These are phyloP conservation scores for Zaprionus ornatus DNA, from an alignment of 1,140 invertebrate genomes.

Conservation along the genomic window DNA sequence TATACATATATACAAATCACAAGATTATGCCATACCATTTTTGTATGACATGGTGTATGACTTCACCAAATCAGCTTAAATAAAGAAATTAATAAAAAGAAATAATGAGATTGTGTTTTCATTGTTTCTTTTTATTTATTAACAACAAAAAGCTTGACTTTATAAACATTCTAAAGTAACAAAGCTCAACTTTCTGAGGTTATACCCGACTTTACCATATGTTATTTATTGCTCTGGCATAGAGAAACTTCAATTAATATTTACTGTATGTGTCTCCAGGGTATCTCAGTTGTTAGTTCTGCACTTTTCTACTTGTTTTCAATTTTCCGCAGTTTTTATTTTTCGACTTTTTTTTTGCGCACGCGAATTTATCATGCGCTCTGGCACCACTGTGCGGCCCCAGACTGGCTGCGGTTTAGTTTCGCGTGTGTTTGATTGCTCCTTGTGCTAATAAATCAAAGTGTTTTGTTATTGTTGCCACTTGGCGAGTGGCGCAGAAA, in stretches of 20 bases:
- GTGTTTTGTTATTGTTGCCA: slow-evolving; percentile 58
- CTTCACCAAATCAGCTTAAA: too few relatives aligned
- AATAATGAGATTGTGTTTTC: too few relatives aligned
- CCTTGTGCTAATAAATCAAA: slow-evolving; percentile 60
- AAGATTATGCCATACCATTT: not conserved
- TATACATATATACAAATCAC: too few relatives aligned
- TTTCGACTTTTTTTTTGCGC: not conserved
- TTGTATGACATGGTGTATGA: not conserved
- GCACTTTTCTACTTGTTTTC: not conserved
- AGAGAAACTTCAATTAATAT: not conserved
- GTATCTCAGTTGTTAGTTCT: not conserved
- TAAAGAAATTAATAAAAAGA: too few relatives aligned
- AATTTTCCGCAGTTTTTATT: not conserved
- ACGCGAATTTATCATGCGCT: not conserved
- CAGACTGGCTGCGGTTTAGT: slow-evolving; percentile 47
- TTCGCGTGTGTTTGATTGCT: slow-evolving; percentile 53
- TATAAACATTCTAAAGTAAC: too few relatives aligned
- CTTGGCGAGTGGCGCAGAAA: slow-evolving; percentile 36
- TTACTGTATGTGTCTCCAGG: not conserved
- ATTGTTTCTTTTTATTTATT: too few relatives aligned
- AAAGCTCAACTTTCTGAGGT: not conserved
- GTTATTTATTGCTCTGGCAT: not conserved
- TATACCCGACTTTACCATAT: not conserved
- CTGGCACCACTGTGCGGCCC: slow-evolving; percentile 37
- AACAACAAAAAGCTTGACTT: too few relatives aligned